Conservation (phyloP, 35 echinoderm and acorn worm genomes). For the Heliocidaris tuberculata region DNA sequence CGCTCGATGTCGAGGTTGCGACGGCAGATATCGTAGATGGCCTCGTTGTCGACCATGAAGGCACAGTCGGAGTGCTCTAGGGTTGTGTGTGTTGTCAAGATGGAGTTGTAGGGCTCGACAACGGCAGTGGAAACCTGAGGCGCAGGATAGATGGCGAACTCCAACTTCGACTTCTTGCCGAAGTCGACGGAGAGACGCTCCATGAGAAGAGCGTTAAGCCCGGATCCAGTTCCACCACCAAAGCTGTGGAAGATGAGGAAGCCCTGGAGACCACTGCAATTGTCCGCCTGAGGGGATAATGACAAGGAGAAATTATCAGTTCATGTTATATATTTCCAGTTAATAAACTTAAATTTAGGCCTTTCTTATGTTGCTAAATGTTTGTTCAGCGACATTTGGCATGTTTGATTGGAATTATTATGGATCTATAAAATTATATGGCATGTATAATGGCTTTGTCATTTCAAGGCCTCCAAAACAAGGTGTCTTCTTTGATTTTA, state of each 20-base stretch:
- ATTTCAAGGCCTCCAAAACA: too few species aligned
- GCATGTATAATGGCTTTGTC: too few species aligned
- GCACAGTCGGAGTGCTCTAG: conserved; percentile 67
- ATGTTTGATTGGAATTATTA: too few species aligned
- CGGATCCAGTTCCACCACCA: not conserved
- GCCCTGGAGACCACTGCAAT: not conserved
- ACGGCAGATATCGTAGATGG: conserved; percentile 61
- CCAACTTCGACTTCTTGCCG: conserved; percentile 65
- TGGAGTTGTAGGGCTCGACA: conserved; percentile 63
- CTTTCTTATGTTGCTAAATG: too few species aligned
- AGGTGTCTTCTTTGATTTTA: too few species aligned
- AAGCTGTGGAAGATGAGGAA: not conserved
- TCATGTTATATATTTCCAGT: too few species aligned
- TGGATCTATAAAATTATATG: too few species aligned
- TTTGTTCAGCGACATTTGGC: too few species aligned
- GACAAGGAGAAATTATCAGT: not conserved
- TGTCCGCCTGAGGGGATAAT: conserved; percentile 12
- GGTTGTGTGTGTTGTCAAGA: conserved; percentile 61
- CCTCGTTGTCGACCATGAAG: conserved; percentile 74
- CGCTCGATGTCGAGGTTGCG: conserved; percentile 64
- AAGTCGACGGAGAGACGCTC: conserved; percentile 66
- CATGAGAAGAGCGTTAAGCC: conserved; percentile 24
- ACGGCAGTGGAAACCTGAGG: conserved; percentile 61
- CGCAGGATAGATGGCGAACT: conserved; percentile 62
- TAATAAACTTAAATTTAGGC: too few species aligned